These are phyloP conservation scores for Galagoides demidoff DNA, from an alignment of 2,797 vertebrate species.

Conservation along the genomic window DNA sequence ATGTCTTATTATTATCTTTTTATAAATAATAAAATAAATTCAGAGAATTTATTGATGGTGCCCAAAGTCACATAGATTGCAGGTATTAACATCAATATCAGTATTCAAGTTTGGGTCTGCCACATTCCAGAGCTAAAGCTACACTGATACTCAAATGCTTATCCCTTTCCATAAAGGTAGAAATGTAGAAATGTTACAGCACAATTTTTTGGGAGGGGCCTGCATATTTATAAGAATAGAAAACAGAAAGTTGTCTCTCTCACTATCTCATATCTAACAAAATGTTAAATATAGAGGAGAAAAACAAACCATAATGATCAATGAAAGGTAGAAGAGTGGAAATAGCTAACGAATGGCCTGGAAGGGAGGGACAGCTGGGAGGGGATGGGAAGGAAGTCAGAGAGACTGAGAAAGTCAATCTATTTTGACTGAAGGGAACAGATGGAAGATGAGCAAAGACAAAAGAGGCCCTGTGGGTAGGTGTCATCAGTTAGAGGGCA, in stretches of 20 bases:
- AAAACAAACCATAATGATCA: background rate
- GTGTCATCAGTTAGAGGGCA: slow-evolving; percentile 71
- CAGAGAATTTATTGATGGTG: background rate
- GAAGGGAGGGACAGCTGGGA: slow-evolving; percentile 65
- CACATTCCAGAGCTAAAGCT: slow-evolving; percentile 28
- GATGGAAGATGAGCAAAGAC: slow-evolving; percentile 71
- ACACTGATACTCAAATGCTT: background rate
- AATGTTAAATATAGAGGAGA: slow-evolving; percentile 41
- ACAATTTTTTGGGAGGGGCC: background rate
- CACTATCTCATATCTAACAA: slow-evolving; percentile 18
- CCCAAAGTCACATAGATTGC: background rate
- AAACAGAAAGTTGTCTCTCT: background rate
- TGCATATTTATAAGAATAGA: background rate
- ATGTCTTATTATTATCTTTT: background rate
- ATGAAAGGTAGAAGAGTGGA: slow-evolving; percentile 32
- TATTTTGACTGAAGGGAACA: slow-evolving; percentile 71
- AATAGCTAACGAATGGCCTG: slow-evolving; percentile 11
- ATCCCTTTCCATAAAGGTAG: background rate
- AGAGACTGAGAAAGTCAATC: slow-evolving; percentile 59
- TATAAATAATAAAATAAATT: background rate
- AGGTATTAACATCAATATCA: background rate
- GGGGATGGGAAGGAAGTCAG: slow-evolving; percentile 48
- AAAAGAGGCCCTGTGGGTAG: slow-evolving; percentile 56
- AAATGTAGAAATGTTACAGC: background rate
- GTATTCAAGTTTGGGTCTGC: background rate